phyloP scores from a whole-genome alignment of 1,140 invertebrate genomes.

The Lanistes nyassanus region DNA sequence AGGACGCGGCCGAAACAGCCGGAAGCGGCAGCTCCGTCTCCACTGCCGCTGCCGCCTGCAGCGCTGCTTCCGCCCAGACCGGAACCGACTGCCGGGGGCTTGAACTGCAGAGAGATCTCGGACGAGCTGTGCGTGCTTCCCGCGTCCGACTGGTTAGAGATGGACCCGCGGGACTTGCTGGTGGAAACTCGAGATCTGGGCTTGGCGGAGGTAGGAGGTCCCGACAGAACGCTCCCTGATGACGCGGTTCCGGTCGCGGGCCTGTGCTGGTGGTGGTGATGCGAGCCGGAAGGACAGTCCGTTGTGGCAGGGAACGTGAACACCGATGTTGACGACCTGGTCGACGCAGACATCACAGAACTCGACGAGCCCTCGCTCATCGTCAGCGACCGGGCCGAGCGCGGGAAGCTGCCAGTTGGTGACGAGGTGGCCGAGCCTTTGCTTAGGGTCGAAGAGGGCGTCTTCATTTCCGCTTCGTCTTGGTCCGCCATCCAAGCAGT shows the following conservation, averaged over 20 bases:
- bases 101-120: slow-evolving; percentile 44
- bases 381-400: too few species aligned
- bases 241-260: neutral
- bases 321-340: neutral
- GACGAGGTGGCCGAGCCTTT: too few species aligned
- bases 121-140: slow-evolving; percentile 44
- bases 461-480: too few species aligned
- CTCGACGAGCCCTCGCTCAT: neutral
- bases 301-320: neutral
- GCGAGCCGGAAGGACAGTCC: neutral
- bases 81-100: neutral
- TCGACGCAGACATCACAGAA: neutral
- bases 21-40: neutral
- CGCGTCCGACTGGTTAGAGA: slow-evolving; percentile 27
- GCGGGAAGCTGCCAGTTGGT: too few species aligned
- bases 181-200: too few species aligned
- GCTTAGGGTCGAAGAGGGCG: too few species aligned
- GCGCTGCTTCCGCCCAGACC: neutral
- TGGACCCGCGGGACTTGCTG: neutral
- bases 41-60: neutral
- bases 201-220: too few species aligned
- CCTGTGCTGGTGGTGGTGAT: slow-evolving; percentile 1
- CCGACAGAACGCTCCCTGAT: too few species aligned
- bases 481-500: too few species aligned
- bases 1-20: slow-evolving; percentile 19